phyloP scores from a whole-genome alignment of 2,888 invertebrate genomes.

The Luffia ferchaultella region DNA sequence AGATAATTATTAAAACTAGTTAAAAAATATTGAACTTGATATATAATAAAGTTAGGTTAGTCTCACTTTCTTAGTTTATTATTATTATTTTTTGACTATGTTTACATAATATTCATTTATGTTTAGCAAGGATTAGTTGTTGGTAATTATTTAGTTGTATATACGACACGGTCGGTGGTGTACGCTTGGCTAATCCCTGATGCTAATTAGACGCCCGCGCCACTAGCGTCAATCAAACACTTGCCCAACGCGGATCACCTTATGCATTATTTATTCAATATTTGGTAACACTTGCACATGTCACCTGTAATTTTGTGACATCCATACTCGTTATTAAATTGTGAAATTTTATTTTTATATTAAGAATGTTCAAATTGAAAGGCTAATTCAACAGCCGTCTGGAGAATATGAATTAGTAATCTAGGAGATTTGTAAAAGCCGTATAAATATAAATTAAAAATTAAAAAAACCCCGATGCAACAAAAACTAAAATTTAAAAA shows the following conservation, averaged over 20 bases:
- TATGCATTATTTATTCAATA: background rate
- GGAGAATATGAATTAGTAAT: no score
- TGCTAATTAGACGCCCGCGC: background rate
- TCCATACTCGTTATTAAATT: background rate
- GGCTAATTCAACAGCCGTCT: no score
- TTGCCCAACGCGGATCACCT: background rate
- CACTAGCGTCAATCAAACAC: background rate
- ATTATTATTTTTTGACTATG: background rate
- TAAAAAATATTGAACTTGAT: background rate
- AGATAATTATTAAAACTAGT: background rate
- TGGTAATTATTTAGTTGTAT: background rate
- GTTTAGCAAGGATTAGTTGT: background rate
- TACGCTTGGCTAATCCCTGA: background rate
- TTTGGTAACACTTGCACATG: background rate
- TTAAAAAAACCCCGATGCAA: no score
- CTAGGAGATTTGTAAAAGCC: no score
- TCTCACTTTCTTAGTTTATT: background rate
- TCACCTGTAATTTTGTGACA: background rate
- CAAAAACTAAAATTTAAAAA: no score
- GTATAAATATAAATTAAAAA: no score
- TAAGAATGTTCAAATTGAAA: no score
- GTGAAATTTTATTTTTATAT: background rate
- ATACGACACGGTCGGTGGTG: background rate
- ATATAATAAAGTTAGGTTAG: background rate
- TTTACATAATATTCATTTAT: background rate